Conservation (phyloP, 2,888 invertebrate genomes). For the Drosophila pegasa region DNA sequence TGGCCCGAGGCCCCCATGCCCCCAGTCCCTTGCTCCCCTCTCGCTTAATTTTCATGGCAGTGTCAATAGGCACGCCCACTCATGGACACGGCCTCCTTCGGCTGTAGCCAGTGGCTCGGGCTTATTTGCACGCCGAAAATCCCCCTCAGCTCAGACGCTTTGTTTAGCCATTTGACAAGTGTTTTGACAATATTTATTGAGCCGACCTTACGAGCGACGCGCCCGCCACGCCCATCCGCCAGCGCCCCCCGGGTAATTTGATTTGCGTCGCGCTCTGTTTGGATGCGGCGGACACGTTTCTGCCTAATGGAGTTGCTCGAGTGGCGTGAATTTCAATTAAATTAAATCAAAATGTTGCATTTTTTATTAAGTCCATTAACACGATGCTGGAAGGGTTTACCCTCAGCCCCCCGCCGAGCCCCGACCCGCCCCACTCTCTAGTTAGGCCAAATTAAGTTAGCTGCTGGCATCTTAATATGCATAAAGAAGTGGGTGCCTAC, state of each 20-base stretch:
- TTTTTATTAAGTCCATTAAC: constrained; percentile 80
- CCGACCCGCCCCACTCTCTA: constrained; percentile 22
- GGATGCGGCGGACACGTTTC: constrained; percentile 81
- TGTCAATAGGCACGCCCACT: constrained; percentile 70
- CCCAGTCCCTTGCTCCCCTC: constrained; percentile 5
- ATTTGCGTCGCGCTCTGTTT: constrained; percentile 65
- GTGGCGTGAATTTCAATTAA: constrained; percentile 84
- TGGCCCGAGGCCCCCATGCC: constrained; percentile 31
- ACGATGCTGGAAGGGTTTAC: constrained; percentile 57
- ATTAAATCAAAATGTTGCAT: constrained; percentile 82
- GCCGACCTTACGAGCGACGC: constrained; percentile 21
- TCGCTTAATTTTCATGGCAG: constrained; percentile 54
- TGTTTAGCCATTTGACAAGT: constrained; percentile 82
- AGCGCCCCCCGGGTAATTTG: constrained; percentile 65
- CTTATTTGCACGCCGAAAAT: constrained; percentile 42
- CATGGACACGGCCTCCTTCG: constrained; percentile 26
- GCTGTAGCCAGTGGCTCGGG: constrained; percentile 55
- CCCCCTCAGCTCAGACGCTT: constrained; percentile 36
- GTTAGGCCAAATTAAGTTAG: constrained; percentile 75
- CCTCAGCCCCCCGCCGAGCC: background rate
- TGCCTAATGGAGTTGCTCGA: constrained; percentile 84
- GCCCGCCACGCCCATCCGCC: background rate
- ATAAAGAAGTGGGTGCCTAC: constrained; percentile 71
- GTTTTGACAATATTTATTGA: constrained; percentile 83
- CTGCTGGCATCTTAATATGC: constrained; percentile 70